phyloP scores from a whole-genome alignment of 2,888 invertebrate species.

The Callyntrura sp. region DNA sequence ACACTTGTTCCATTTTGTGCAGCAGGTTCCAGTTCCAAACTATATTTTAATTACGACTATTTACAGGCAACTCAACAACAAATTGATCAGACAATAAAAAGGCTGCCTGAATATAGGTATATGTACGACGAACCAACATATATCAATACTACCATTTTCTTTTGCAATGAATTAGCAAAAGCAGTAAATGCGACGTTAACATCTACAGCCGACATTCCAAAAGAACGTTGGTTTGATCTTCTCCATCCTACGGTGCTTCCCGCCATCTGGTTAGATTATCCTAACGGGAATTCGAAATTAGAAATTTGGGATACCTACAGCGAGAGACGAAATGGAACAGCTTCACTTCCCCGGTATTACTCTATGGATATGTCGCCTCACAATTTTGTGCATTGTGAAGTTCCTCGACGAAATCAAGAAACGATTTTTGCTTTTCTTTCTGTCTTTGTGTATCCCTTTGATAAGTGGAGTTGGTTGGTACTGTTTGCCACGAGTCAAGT shows the following conservation, averaged over 20 bases:
- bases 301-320: neutral
- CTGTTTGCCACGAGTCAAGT: neutral
- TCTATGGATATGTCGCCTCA: no score
- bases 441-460: slow-evolving; percentile 1
- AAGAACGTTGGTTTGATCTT: neutral
- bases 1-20: no score
- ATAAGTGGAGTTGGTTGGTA: slow-evolving; percentile 3
- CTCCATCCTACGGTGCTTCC: neutral
- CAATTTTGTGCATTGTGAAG: no score
- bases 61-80: neutral
- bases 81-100: neutral
- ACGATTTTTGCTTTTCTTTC: neutral
- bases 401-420: neutral
- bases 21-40: no score
- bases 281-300: neutral
- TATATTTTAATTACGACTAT: neutral
- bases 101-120: neutral
- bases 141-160: neutral
- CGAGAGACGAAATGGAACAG: neutral
- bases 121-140: neutral
- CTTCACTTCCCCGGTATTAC: no score
- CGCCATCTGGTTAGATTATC: neutral
- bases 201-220: neutral
- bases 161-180: slow-evolving; percentile 15
- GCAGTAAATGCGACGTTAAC: neutral